Conservation (phyloP, 64 coral and sea anemone species). For the Porites lutea region DNA sequence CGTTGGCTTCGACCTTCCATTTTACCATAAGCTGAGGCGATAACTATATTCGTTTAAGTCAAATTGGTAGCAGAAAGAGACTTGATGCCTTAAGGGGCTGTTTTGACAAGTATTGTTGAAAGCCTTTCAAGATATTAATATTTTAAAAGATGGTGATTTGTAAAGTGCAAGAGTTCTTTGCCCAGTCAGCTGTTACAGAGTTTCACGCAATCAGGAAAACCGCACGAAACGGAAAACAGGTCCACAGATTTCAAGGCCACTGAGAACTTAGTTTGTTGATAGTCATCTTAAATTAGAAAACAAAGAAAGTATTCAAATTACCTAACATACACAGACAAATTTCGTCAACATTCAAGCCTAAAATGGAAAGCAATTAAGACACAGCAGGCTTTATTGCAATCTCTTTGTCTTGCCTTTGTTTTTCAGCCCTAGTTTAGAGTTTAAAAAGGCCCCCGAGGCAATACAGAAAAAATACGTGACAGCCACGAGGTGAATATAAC, state of each 20-base stretch:
- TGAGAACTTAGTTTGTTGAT: constrained; percentile 38
- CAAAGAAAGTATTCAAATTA: constrained; percentile 60
- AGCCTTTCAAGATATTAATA: constrained; percentile 63
- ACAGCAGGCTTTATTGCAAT: constrained; percentile 48
- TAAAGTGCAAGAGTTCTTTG: constrained; percentile 40
- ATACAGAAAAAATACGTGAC: constrained; percentile 5
- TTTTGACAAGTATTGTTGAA: constrained; percentile 60
- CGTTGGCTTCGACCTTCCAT: background rate
- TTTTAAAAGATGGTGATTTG: constrained; percentile 63
- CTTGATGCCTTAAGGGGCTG: constrained; percentile 36
- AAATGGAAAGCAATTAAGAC: constrained; percentile 58
- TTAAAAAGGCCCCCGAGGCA: constrained; percentile 26
- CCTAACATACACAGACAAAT: constrained; percentile 48
- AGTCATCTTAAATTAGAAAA: constrained; percentile 47
- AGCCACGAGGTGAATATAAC: background rate
- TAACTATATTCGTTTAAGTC: constrained; percentile 40
- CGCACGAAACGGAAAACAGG: background rate
- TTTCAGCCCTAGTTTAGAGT: constrained; percentile 8
- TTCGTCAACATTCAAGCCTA: constrained; percentile 45
- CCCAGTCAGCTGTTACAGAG: constrained; percentile 32
- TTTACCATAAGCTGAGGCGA: constrained; percentile 14
- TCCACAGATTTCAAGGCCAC: constrained; percentile 1
- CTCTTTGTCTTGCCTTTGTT: constrained; percentile 37
- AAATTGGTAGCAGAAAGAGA: constrained; percentile 14
- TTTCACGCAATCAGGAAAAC: constrained; percentile 39